A percentile compares a stretch with the other conserved stretches of the same genome.
These are phyloP conservation scores for Accipiter cooperii DNA, from an alignment of 2,113 vertebrate species.

Conservation along the genomic window DNA sequence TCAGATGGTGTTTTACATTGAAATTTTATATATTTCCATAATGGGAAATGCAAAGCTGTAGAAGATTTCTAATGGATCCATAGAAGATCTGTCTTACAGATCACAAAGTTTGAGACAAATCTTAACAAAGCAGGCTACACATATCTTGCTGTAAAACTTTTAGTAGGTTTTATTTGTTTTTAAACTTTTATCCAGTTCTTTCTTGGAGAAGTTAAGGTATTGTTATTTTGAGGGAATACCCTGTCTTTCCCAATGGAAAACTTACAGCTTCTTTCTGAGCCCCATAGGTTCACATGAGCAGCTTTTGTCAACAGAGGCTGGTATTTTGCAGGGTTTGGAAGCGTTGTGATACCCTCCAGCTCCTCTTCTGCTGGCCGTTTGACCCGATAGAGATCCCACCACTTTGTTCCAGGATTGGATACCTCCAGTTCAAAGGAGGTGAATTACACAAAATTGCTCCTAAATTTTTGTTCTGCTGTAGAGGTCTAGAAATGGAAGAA, in stretches of 20 bases:
- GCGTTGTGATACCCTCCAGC: neutral
- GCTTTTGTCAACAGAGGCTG: neutral
- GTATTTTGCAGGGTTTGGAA: neutral
- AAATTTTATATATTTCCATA: neutral
- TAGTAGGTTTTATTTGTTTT: neutral
- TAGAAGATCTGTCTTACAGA: neutral
- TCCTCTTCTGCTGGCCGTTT: neutral
- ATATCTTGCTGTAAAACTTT: neutral
- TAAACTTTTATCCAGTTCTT: neutral
- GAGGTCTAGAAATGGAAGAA: neutral
- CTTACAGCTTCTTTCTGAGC: neutral
- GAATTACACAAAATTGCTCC: neutral
- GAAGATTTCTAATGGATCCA: neutral
- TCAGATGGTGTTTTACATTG: neutral
- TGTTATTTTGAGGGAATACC: neutral
- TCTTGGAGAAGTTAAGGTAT: neutral
- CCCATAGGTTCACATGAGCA: neutral
- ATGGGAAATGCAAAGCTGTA: neutral
- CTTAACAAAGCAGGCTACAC: neutral
- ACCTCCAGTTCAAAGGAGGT: neutral
- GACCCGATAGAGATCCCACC: neutral
- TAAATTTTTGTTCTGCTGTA: neutral
- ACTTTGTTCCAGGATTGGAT: neutral
- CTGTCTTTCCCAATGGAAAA: neutral
- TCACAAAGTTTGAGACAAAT: neutral